phyloP scores from a whole-genome alignment of 2,113 vertebrate species.

The Gracilinanus agilis region DNA sequence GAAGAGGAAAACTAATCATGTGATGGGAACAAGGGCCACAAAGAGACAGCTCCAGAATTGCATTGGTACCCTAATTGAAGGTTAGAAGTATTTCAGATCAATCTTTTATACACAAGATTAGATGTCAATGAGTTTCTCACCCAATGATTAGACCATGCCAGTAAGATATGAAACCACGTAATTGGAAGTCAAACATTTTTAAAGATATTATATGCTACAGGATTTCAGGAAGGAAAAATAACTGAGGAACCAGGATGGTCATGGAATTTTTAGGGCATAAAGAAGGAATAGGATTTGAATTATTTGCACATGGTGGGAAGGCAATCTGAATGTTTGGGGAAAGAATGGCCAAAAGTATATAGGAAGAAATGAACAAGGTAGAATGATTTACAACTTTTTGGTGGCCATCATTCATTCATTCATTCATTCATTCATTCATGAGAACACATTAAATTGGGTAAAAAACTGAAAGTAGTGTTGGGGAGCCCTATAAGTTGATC shows the following conservation, averaged over 20 bases:
- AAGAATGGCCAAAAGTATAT: not conserved
- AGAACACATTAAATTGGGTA: not conserved
- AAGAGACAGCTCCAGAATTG: not conserved
- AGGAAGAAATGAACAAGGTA: not conserved
- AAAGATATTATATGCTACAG: rapidly evolving
- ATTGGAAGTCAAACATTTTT: not conserved
- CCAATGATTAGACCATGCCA: not conserved
- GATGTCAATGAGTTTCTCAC: not conserved
- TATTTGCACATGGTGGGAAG: not conserved
- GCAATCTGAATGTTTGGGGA: not conserved
- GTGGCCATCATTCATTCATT: not conserved
- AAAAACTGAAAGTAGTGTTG: not conserved
- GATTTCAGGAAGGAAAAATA: rapidly evolving
- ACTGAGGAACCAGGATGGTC: not conserved
- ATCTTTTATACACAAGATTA: not conserved
- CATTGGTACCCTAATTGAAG: not conserved
- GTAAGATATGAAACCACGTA: not conserved
- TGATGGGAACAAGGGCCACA: not conserved
- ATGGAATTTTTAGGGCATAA: not conserved
- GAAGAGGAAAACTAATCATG: not conserved
- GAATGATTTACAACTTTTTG: not conserved
- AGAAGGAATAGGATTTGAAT: not conserved
- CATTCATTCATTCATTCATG: not conserved
- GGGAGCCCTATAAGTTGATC: not conserved
- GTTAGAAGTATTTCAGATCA: not conserved